Evolutionary conservation across 2,797 vertebrate genomes (phyloP).

Genomic region (Notoglanidium macrostoma): DNA sequence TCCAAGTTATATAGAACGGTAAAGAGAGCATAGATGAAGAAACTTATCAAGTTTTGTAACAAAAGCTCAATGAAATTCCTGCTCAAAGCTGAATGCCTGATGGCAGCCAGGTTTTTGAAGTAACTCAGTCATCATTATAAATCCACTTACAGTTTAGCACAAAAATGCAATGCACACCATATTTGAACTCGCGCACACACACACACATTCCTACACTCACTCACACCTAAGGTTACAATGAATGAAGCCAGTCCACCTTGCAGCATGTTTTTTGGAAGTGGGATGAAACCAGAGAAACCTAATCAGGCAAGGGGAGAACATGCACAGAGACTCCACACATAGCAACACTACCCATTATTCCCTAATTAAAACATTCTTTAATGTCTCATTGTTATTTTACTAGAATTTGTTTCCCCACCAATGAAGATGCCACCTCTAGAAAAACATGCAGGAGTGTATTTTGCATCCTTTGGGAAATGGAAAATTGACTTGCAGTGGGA

Average conservation of each 20-base stretch:
- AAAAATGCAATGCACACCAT: neutral
- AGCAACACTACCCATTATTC: neutral
- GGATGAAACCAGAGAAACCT: neutral
- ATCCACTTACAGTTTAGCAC: neutral
- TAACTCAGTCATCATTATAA: neutral
- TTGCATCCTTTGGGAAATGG: neutral
- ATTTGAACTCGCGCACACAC: neutral
- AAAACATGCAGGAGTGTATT: neutral
- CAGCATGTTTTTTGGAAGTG: neutral
- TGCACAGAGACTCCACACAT: neutral
- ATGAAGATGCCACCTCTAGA: neutral
- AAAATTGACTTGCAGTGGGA: neutral
- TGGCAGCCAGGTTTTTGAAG: too few relatives aligned
- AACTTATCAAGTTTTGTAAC: neutral
- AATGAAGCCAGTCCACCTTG: neutral
- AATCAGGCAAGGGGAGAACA: neutral
- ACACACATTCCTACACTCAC: neutral
- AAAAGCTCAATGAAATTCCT: neutral
- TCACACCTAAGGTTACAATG: neutral
- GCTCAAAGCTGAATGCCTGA: neutral
- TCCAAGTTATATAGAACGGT: neutral
- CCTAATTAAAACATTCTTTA: neutral
- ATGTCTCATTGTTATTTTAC: neutral
- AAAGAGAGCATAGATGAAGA: neutral
- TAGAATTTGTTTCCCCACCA: neutral